These are phyloP conservation scores for Sorex maritimensis DNA, from an alignment of 2,797 vertebrate genomes.

Conservation along the genomic window DNA sequence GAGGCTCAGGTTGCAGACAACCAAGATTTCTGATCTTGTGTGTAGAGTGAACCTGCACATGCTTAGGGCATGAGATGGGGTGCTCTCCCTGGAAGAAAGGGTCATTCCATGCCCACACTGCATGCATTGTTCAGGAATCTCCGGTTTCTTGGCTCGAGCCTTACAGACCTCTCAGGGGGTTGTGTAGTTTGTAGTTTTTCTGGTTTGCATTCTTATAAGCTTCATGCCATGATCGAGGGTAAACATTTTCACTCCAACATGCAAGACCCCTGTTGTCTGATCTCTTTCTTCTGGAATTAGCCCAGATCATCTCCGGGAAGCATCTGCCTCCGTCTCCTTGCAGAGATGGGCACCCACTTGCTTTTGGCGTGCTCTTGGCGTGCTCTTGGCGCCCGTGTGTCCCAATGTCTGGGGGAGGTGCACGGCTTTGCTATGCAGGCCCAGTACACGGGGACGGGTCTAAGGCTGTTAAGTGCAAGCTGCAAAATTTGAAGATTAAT, in stretches of 20 bases:
- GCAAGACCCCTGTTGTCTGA: background rate
- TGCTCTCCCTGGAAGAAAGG: background rate
- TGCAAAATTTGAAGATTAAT: constrained; percentile 86
- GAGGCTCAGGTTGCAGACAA: constrained; percentile 15
- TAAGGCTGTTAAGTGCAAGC: constrained; percentile 78
- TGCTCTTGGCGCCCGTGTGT: background rate
- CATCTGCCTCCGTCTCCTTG: background rate
- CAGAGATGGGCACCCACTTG: background rate
- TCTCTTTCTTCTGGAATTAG: constrained; percentile 25
- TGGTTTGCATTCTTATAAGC: background rate
- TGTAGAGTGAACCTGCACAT: constrained; percentile 18
- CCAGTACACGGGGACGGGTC: constrained; percentile 63
- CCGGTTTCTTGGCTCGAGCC: background rate
- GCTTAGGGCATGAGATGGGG: background rate
- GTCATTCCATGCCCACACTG: background rate
- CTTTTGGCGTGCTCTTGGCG: background rate
- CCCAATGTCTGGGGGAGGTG: background rate
- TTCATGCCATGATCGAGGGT: constrained; percentile 1
- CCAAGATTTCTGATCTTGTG: background rate
- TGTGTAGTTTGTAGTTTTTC: background rate
- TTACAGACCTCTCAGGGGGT: constrained; percentile 9
- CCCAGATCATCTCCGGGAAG: background rate
- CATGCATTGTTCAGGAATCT: background rate
- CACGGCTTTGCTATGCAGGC: constrained; percentile 72
- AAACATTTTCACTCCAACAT: constrained; percentile 12